A percentile compares a stretch with the other conserved stretches of the same genome.
These are phyloP conservation scores for Gila robusta DNA, from an alignment of 2,797 vertebrate genomes.

Conservation along the genomic window DNA sequence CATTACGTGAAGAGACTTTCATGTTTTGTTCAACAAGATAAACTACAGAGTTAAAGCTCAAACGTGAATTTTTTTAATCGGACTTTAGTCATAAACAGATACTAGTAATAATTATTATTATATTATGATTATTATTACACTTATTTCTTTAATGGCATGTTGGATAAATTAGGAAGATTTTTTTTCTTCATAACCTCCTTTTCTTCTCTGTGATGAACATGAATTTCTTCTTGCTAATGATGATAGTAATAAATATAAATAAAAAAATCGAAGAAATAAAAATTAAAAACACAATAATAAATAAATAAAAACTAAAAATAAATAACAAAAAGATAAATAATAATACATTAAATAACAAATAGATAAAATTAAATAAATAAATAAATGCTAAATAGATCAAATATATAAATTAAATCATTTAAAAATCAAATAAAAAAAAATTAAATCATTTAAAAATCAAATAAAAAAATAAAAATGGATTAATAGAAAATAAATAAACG, in stretches of 20 bases:
- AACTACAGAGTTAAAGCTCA: background rate
- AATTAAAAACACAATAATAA: too few species aligned
- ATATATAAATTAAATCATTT: too few species aligned
- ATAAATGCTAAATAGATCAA: too few species aligned
- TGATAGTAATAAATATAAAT: background rate
- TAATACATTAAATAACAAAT: background rate
- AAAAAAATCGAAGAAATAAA: background rate
- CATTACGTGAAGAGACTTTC: background rate
- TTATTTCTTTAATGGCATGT: background rate
- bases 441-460: too few species aligned
- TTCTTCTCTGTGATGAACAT: slow-evolving; percentile 69
- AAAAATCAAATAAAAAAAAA: too few species aligned
- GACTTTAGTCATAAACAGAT: background rate
- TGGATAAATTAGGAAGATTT: background rate
- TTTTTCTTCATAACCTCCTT: slow-evolving; percentile 40
- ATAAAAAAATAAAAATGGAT: too few species aligned
- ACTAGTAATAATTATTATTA: background rate
- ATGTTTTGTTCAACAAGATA: background rate
- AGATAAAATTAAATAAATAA: background rate
- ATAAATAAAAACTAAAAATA: too few species aligned
- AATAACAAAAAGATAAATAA: background rate
- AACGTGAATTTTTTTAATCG: background rate
- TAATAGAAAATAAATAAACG: too few species aligned
- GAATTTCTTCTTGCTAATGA: slow-evolving; percentile 55
- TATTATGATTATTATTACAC: background rate